Base-by-base conservation (phyloP, 2,888 invertebrate genomes). In the Plutella xylostella region DNA sequence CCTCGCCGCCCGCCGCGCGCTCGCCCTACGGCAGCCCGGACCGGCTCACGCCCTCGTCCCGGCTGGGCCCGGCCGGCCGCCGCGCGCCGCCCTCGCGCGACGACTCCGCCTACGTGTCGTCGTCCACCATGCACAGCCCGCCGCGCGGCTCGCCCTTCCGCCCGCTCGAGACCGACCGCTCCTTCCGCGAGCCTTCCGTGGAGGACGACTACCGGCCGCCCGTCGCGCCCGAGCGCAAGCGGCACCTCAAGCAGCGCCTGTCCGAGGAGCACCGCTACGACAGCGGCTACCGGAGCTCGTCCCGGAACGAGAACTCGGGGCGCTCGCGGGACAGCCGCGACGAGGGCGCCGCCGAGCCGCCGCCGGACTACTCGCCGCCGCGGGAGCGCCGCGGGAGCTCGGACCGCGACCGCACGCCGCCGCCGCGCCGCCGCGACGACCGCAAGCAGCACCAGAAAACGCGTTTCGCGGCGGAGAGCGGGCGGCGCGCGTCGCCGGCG, bases 311-410 rank as follows among this genome's bases (percentile, higher is more conserved):
- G 51, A 78, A 79, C 55, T 83, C 85, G 1, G 82, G 78, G 4
- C 70, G 85, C 17, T 83, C 83, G 0, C 72, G 80, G 1, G 82
- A 82, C 48, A 79, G 80, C 43, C 74, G 70, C 18, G 82, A 83
- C 42, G 82, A 80, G 56, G 86, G 79, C 21, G 74, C 86, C 1
- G 76, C 82, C 19, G 90, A 90, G 59, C 90, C 90, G 5, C 89
- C 90, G 2, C 90, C 90, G 2, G 90, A 91, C 60, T 91, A 91
- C 58, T 90, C 90, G 1, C 90, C 90, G 7, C 88, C 88, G 7
- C 82, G 82, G 42, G 83, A 79, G 46, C 72, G 82, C 11, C 71
- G 79, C 30, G 73, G 68, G 14, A 79, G 77, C 52, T 74, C 76
- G 0, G 80, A 82, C 19, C 67, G 79, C 45, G 80, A 80, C 40